Base-by-base conservation (phyloP, 2,797 vertebrate genomes). In the Microchirus variegatus region DNA sequence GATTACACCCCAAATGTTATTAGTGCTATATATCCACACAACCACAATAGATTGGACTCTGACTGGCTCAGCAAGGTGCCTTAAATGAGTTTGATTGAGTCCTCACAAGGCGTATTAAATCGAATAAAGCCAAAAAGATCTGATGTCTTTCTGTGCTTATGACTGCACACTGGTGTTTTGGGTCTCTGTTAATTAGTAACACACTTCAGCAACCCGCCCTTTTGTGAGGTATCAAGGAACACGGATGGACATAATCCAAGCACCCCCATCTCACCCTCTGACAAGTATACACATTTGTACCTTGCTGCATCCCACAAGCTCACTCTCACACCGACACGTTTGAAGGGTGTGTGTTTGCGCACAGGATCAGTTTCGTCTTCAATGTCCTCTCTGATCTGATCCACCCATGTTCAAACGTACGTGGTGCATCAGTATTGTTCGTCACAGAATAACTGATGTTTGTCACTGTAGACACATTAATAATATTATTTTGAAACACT, bases 1-100 rank as follows among this genome's bases (percentile, higher is more conserved):
- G 95, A 96, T 93, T 95, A 94, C 92, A 93, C 93, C 92, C 90
- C 89, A 91, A 92, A 93, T 90, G 87, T 86, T 91, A 93, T 94
- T 94, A 93, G 90, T 86, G 88, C 81, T 93, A 95, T 85, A 81
- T 86, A 84, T 82, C 71, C 83, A 70, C 83, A 80, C 77, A 65
- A 83, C 81, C 80, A 71, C 53, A 49, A 65, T 73, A 63, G 83
- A 90, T 78, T 70, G 77, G 73, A 83, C 72, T 76, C 85, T 85
- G 90, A 90, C 91, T 85, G 84, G 62, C 73, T 86, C 89, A 80
- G 78, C 70, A 18, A 88, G 92, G 87, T 84, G 84, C 88, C 89
- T 84, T 80, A 87, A 90, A 86, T 88, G 80, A 73, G 63, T 77
- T 71, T 76, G 80, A 92, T 88, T 92, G 84, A 78, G 41, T 59